phyloP scores from a whole-genome alignment of 2,113 vertebrate species.

The Planiliza haematocheilus region DNA sequence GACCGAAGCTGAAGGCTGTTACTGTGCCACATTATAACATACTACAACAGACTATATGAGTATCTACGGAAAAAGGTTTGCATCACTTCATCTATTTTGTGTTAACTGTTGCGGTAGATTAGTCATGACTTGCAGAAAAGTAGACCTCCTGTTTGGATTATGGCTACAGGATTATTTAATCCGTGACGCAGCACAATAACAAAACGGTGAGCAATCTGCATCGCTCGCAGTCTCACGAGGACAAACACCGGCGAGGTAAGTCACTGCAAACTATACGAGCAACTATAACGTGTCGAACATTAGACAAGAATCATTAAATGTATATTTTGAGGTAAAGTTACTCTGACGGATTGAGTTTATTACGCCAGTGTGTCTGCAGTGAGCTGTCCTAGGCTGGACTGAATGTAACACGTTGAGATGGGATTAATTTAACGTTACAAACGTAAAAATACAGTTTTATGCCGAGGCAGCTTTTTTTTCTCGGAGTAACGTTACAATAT shows the following conservation, averaged over 20 bases:
- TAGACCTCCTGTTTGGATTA: constrained; percentile 36
- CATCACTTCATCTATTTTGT: background rate
- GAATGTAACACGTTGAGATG: background rate
- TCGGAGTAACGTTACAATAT: background rate
- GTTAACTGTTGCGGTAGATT: background rate
- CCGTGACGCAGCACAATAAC: constrained; percentile 72
- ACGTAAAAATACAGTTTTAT: background rate
- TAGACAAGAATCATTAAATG: background rate
- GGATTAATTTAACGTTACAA: background rate
- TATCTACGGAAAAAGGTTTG: background rate
- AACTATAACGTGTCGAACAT: background rate
- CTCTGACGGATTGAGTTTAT: background rate
- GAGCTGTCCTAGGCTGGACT: background rate
- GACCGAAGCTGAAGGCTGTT: background rate
- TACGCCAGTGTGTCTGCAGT: background rate
- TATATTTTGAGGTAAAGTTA: background rate
- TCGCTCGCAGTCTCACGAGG: constrained; percentile 20
- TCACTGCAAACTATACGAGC: background rate
- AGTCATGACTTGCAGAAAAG: background rate
- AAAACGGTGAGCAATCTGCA: constrained; percentile 45
- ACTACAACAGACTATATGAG: no score
- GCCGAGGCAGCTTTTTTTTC: background rate
- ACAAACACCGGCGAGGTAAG: constrained; percentile 49
- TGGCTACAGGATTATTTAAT: constrained; percentile 59
- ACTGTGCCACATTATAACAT: background rate